A percentile compares a stretch with the other conserved stretches of the same genome.
Evolutionary conservation across 2,797 vertebrate species (phyloP).

Genomic region (Caiman crocodilus): DNA sequence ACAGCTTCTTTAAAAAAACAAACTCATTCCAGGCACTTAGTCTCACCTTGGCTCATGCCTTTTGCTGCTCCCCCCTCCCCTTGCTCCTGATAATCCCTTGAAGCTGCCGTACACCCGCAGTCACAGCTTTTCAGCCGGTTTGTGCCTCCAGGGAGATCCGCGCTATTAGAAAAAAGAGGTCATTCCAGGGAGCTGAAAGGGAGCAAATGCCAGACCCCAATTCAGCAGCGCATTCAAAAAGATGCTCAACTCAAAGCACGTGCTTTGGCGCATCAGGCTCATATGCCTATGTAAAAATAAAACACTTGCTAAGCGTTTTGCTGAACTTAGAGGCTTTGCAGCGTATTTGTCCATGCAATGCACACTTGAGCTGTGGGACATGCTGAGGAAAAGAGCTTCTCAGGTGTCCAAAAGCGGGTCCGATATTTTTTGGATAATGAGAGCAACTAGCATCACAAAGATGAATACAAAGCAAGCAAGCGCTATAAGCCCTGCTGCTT

Average conservation of each 20-base stretch:
- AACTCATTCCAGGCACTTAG: slow-evolving; percentile 6
- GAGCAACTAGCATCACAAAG: neutral
- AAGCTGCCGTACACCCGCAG: slow-evolving; percentile 56
- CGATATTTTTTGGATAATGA: neutral
- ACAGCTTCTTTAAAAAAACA: slow-evolving; percentile 16
- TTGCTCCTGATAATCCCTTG: slow-evolving; percentile 30
- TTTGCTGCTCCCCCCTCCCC: slow-evolving; percentile 37
- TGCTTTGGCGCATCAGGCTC: neutral
- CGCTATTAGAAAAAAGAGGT: neutral
- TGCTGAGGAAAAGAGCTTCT: neutral
- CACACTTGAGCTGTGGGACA: neutral
- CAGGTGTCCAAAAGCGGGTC: neutral
- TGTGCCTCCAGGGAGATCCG: neutral
- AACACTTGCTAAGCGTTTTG: neutral
- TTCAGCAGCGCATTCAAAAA: neutral
- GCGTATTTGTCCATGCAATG: neutral
- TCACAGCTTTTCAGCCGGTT: slow-evolving; percentile 5
- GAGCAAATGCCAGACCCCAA: neutral
- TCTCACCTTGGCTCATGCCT: slow-evolving; percentile 44
- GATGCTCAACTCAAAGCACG: neutral
- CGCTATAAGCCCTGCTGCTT: neutral
- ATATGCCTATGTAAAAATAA: neutral
- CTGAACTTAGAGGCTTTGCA: neutral
- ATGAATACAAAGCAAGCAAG: neutral
- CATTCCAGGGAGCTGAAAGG: neutral